These are phyloP conservation scores for Ceratoteleas bidentatus DNA, from an alignment of 1,140 invertebrate genomes.

Conservation along the genomic window DNA sequence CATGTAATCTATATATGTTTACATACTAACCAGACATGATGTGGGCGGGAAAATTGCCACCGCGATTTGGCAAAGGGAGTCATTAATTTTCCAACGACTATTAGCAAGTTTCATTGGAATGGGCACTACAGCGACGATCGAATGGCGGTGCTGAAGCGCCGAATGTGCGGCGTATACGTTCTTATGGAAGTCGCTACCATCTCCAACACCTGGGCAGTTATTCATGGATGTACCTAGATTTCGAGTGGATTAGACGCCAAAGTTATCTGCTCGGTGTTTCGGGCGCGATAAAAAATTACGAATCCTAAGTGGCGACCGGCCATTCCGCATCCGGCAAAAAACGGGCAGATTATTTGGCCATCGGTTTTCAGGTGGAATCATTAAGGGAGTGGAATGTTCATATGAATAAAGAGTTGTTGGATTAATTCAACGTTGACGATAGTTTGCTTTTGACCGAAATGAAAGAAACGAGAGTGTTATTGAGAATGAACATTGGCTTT, in stretches of 20 bases:
- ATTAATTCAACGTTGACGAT: too few relatives aligned
- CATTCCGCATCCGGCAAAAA: neutral
- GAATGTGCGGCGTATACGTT: constrained; percentile 33
- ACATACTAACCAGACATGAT: constrained; percentile 41
- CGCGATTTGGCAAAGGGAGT: constrained; percentile 48
- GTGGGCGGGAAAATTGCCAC: constrained; percentile 57
- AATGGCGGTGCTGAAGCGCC: constrained; percentile 40
- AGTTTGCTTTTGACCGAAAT: too few relatives aligned
- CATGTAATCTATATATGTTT: constrained; percentile 57
- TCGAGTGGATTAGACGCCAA: constrained; percentile 7
- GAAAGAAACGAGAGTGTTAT: too few relatives aligned
- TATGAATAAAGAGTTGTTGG: too few relatives aligned
- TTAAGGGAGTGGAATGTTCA: neutral
- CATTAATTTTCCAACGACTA: constrained; percentile 57
- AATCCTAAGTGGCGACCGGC: neutral
- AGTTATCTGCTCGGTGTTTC: neutral
- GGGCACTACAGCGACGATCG: constrained; percentile 37
- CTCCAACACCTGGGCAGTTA: constrained; percentile 46
- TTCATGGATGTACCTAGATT: constrained; percentile 27
- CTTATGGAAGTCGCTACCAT: constrained; percentile 36
- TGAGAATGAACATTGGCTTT: too few relatives aligned
- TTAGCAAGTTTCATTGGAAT: constrained; percentile 55
- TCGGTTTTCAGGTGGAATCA: neutral
- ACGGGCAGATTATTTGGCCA: too few relatives aligned
- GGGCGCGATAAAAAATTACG: neutral